Percentiles rank a stretch among this genome's conserved stretches.
Conservation (phyloP, 2,113 vertebrate species). For the Oncorhynchus kisutch region DNA sequence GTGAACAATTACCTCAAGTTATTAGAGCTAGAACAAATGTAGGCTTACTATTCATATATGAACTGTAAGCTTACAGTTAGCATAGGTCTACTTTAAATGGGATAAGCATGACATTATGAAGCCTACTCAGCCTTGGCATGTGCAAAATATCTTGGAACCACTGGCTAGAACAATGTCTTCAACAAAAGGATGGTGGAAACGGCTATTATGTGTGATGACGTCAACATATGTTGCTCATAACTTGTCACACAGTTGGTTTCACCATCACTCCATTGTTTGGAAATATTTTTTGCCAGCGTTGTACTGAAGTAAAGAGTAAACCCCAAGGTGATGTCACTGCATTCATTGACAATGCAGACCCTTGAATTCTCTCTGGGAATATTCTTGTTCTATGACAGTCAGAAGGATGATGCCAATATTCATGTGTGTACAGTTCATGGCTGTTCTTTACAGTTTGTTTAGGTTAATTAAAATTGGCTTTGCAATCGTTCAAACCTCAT, state of each 20-base stretch:
- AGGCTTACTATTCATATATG: background rate
- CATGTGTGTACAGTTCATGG: background rate
- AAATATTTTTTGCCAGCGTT: background rate
- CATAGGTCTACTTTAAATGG: background rate
- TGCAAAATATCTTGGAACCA: no score
- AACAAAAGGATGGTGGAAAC: no score
- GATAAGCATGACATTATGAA: background rate
- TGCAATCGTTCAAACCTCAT: constrained; percentile 38
- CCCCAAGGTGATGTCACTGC: background rate
- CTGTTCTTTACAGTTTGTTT: background rate
- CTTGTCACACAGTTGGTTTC: background rate
- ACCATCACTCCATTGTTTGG: background rate
- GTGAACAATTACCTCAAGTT: constrained; percentile 4
- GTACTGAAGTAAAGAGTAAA: background rate
- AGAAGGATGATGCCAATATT: background rate
- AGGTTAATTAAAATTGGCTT: background rate
- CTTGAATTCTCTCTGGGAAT: background rate
- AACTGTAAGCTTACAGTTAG: background rate
- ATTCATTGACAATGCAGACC: background rate
- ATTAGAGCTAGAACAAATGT: background rate
- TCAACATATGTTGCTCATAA: no score
- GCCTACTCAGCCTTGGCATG: no score
- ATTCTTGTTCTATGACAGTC: background rate
- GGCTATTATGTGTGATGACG: no score
- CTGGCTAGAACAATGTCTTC: no score